These are phyloP conservation scores for Porites evermanni DNA, from an alignment of 92 coral and sea anemone species.

Conservation along the genomic window DNA sequence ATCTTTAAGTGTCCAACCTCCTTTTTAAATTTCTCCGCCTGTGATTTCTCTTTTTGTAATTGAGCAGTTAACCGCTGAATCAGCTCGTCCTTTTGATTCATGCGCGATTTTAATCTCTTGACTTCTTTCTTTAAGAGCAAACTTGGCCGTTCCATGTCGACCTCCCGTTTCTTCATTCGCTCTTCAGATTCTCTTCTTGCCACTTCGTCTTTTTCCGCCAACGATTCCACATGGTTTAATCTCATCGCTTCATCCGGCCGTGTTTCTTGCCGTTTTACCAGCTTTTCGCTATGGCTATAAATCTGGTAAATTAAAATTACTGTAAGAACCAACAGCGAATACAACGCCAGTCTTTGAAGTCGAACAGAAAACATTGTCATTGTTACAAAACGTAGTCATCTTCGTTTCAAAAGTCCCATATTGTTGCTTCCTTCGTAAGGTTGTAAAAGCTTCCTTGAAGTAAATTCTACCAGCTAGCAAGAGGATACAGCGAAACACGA, in stretches of 20 bases:
- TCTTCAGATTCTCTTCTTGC: background rate
- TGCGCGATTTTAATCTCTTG: conserved; percentile 49
- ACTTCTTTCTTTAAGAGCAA: conserved; percentile 47
- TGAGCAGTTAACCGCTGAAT: conserved; percentile 53
- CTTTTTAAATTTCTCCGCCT: conserved; percentile 32
- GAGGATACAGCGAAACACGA: conserved; percentile 1
- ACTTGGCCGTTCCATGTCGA: conserved; percentile 15
- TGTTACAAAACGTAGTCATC: conserved; percentile 12
- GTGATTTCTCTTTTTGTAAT: conserved; percentile 36
- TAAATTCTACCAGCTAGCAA: background rate
- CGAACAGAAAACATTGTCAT: conserved; percentile 81
- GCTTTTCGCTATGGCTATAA: conserved; percentile 48
- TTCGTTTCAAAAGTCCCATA: conserved; percentile 10
- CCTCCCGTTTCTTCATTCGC: conserved; percentile 5
- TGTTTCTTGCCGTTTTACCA: conserved; percentile 2
- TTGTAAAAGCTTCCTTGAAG: background rate
- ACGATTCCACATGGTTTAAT: conserved; percentile 4
- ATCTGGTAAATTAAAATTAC: conserved; percentile 69
- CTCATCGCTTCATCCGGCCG: background rate
- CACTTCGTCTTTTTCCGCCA: background rate
- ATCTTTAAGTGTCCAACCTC: conserved; percentile 55
- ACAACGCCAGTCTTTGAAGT: conserved; percentile 69
- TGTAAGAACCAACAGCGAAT: conserved; percentile 45
- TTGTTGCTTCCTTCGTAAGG: too few relatives aligned
- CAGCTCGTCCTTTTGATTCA: conserved; percentile 45